Conservation (phyloP, 2,797 vertebrate genomes). For the Melanotaenia trifasciata region DNA sequence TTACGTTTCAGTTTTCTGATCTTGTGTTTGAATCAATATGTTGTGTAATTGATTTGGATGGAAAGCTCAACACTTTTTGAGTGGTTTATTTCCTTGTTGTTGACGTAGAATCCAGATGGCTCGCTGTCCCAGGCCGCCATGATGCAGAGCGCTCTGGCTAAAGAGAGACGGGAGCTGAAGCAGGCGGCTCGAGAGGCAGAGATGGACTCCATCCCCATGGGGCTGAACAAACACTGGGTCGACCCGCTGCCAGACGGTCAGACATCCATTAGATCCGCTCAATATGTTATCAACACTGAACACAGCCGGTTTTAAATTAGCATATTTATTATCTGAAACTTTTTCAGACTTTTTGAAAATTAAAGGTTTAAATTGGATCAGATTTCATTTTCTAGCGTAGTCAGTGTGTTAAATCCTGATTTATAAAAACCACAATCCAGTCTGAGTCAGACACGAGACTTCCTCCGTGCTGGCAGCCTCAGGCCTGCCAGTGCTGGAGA, state of each 20-base stretch:
- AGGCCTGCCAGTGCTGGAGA: constrained; percentile 53
- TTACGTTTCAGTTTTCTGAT: background rate
- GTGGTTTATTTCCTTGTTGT: background rate
- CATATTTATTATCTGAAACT: constrained; percentile 10
- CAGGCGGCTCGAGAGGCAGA: constrained; percentile 97
- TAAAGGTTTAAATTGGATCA: background rate
- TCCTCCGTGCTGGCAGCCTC: constrained; percentile 43
- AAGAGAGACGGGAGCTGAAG: constrained; percentile 95
- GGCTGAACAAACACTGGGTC: constrained; percentile 99
- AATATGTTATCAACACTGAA: background rate
- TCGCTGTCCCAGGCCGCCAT: constrained; percentile 98
- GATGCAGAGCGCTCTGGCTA: constrained; percentile 99
- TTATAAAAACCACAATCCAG: constrained; percentile 32
- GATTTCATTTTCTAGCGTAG: background rate
- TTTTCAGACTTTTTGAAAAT: constrained; percentile 9
- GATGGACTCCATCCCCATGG: constrained; percentile 99
- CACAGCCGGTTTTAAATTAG: constrained; percentile 14
- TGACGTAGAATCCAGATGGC: constrained; percentile 93
- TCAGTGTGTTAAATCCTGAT: background rate
- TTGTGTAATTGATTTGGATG: background rate
- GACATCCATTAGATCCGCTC: constrained; percentile 32
- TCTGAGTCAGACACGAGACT: constrained; percentile 31
- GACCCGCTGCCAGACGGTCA: constrained; percentile 97
- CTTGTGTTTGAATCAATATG: background rate
- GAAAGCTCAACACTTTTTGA: background rate